Base-by-base conservation (phyloP, 2,797 vertebrate genomes). In the Cynodonichthys magdalenae region DNA sequence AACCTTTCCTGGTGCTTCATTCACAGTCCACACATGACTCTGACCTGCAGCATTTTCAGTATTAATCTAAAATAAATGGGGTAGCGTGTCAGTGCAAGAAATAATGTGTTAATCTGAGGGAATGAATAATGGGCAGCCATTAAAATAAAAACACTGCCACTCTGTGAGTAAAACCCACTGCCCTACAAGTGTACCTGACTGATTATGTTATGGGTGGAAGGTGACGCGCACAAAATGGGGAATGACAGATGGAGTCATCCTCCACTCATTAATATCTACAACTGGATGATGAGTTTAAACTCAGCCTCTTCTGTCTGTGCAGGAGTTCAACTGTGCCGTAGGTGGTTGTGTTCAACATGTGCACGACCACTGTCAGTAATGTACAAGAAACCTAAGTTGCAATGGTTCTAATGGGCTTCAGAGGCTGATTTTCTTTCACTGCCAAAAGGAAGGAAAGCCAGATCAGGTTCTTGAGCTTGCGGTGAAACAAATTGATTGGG, bases 61-160 rank as follows among this genome's bases (percentile, higher is more conserved):
- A 79, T 82, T 86, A 86, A 88, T 90, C 73, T 77, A 79, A 81
- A 87, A 89, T 75, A 84, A 90, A 88, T 83, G 71, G 79, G 72
- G 59, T 77, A 74, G 70, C 74, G 66, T 86, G 82, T 82, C 86
- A 86, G 71, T 17, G 66, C 53, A 62, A 72, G 77, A 74, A 81
- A 69, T 72, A 82, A 75, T 54, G 73, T 83, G 72, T 86, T 88
- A 89, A 92, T 90, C 73, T 69, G 59, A 80, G 69, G 56, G 69
- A 81, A 78, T 87, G 75, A 90, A 79, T 83, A 83, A 90, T 83
- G 81, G 73, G 78, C 39, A 53, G 69, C 68, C 74, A 77, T 90
- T 88, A 82, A 79, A 77, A 81, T 41, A 12, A 44, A 45, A 66
- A 50, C 54, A 70, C 50, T 61, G 69, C 66, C 76, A 46, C 66